phyloP scores from a whole-genome alignment of 2,888 invertebrate species.

The Busseola fusca region DNA sequence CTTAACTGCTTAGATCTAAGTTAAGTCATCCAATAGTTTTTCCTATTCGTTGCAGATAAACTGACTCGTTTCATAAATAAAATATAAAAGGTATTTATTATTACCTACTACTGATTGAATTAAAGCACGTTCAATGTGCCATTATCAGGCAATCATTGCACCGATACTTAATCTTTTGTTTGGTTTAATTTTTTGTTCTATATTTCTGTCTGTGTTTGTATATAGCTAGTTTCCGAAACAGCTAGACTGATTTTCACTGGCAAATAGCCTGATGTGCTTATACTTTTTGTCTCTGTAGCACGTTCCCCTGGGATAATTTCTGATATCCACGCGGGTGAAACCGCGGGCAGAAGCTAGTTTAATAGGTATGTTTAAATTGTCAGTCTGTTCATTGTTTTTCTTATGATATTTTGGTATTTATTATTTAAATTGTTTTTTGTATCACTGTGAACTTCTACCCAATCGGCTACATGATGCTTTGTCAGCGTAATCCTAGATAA shows the following conservation, averaged over 20 bases:
- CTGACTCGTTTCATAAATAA: not conserved
- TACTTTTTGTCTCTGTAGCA: not conserved
- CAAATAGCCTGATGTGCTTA: not conserved
- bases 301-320: not conserved
- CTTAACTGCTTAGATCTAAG: not conserved
- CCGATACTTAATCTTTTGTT: conserved; percentile 26
- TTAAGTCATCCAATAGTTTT: not conserved
- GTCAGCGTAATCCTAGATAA: not conserved
- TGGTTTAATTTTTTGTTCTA: no score
- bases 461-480: not conserved
- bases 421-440: not conserved
- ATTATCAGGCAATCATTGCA: conserved; percentile 33
- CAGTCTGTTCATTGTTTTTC: not conserved
- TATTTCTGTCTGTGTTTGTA: not conserved
- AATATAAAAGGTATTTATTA: conserved; percentile 8
- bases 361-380: not conserved
- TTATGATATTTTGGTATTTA: not conserved
- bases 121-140: conserved; percentile 17
- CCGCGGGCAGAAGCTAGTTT: not conserved
- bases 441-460: not conserved
- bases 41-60: not conserved
- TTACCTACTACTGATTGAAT: conserved; percentile 30
- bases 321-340: not conserved
- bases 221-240: not conserved
- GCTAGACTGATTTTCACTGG: not conserved